phyloP scores from a whole-genome alignment of 1,140 invertebrate genomes.

The Macrobrachium nipponense region DNA sequence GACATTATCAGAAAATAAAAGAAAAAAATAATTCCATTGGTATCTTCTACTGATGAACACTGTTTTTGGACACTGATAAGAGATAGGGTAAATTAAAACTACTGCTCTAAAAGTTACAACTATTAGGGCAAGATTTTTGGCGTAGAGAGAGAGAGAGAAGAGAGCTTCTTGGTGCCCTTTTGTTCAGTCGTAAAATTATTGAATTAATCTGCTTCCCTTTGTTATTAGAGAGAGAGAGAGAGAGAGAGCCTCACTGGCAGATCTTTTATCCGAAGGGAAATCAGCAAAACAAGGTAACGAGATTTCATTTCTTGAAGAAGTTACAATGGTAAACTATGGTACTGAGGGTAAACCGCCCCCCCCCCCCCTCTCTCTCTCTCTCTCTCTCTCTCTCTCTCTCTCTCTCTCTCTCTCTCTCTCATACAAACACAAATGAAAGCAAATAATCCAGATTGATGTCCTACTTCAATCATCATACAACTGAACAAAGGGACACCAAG shows the following conservation, averaged over 20 bases:
- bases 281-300: too few species aligned
- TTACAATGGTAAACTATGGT: not conserved
- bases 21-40: too few species aligned
- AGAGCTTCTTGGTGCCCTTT: not conserved
- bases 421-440: not conserved
- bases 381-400: not conserved
- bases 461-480: not conserved
- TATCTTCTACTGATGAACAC: too few species aligned
- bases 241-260: not conserved
- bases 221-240: not conserved
- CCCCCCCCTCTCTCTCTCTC: not conserved
- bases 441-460: not conserved
- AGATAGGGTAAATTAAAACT: too few species aligned
- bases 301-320: not conserved
- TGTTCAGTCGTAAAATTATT: not conserved
- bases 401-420: constrained; percentile 11
- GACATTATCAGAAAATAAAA: too few species aligned
- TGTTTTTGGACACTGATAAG: too few species aligned
- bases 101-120: too few species aligned
- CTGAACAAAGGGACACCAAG: not conserved
- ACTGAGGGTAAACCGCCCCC: not conserved
- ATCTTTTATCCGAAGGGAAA: too few species aligned
- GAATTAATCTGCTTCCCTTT: not conserved
- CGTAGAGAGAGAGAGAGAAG: constrained; percentile 18
- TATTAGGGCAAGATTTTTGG: too few species aligned